Base-by-base conservation (phyloP, 2,888 invertebrate species). In the Tenthredo notha region DNA sequence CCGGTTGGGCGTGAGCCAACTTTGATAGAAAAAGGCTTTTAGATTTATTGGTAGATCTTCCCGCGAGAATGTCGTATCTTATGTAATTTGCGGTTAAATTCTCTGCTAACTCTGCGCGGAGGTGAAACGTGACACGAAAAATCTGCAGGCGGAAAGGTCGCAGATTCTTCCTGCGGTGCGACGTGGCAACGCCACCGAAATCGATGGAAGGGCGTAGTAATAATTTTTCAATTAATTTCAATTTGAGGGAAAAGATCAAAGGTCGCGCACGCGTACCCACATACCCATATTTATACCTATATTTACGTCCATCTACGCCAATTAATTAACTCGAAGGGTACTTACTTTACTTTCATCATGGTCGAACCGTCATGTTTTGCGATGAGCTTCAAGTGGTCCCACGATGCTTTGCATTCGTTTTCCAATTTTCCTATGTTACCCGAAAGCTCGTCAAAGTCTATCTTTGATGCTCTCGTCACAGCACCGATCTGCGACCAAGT, bases 321-420 rank as follows among this genome's bases (percentile, higher is more conserved):
- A 54, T 54, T 77, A 77, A 77, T 77, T 77, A 77, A 77, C 78
- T 86, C 40, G 33, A 43, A 21, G 58, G 84, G 82, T 88, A 92
- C 94, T 94, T 93, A 96, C 95, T 98, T 98, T 86, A 97, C 97
- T 94, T 98, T 98, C 94, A 98, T 96, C 94, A 98, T 97, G 25
- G 97, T 97, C 3, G 96, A 95, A 83, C 97, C 96, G 92, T 99
- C 99, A 93, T 99, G 98, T 93, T 99, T 99, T 21, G 98, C 97
- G 87, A 99, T 98, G 70, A 98, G 95, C 94, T 98, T 98, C 92
- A 99, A 95, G 93, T 99, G 97, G 93, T 99, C 99, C 98, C 98
- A 99, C 0, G 98, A 98, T 0, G 98, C 96, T 93, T 99, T 99
- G 94, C 99, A 99, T 93, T 99, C 99, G 29, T 96, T 95, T 94